Evolutionary conservation across 2,113 vertebrate genomes (phyloP).

Genomic region (Dipodomys spectabilis): DNA sequence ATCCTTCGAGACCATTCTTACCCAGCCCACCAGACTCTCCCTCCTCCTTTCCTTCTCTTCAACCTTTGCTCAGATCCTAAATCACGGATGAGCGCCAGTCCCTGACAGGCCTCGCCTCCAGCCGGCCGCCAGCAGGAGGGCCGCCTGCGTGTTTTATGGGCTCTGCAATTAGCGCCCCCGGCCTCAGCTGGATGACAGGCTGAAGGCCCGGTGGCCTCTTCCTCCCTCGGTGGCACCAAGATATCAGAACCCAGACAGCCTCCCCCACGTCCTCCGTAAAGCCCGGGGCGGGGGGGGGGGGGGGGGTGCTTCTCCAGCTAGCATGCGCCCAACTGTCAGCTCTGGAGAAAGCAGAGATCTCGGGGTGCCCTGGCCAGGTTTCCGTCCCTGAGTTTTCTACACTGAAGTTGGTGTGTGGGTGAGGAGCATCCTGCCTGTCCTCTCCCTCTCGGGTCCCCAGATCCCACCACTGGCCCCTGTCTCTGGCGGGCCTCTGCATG

Average conservation of each 20-base stretch:
- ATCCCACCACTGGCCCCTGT: no score
- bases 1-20: background rate
- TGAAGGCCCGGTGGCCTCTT: background rate
- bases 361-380: no score
- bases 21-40: background rate
- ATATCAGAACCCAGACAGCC: background rate
- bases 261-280: fast-evolving
- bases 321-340: background rate
- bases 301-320: background rate
- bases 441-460: no score
- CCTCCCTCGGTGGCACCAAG: background rate
- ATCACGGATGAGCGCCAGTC: slow-evolving; percentile 55
- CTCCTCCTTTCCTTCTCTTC: background rate
- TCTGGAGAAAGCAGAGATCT: background rate
- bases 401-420: no score
- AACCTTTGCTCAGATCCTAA: slow-evolving; percentile 33
- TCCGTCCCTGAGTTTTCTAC: background rate
- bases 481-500: no score
- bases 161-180: background rate
- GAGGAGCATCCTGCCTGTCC: no score
- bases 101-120: background rate
- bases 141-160: background rate
- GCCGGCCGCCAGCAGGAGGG: background rate
- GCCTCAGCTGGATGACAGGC: fast-evolving
- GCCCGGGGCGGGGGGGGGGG: background rate